These are phyloP conservation scores for Microcebus murinus DNA, from an alignment of 2,113 vertebrate species.

Conservation along the genomic window DNA sequence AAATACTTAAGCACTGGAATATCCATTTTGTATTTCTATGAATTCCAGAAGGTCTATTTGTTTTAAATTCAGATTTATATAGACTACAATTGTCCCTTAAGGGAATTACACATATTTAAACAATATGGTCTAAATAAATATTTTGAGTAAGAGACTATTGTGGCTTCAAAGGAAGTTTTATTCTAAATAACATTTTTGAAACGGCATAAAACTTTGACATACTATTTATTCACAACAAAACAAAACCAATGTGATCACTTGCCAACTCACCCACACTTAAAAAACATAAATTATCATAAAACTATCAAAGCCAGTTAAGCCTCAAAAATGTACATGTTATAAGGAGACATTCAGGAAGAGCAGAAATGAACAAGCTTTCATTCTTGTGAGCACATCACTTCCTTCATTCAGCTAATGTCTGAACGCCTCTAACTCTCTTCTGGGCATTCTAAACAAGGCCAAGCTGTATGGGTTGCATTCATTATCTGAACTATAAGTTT, in stretches of 20 bases:
- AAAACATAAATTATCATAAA: slow-evolving; percentile 69
- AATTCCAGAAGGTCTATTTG: slow-evolving; percentile 69
- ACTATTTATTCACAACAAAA: slow-evolving; percentile 74
- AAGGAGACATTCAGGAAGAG: slow-evolving; percentile 2
- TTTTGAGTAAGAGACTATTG: slow-evolving; percentile 64
- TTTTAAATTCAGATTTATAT: slow-evolving; percentile 68
- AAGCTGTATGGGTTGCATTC: no score
- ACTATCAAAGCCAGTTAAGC: slow-evolving; percentile 60
- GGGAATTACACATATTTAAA: slow-evolving; percentile 72
- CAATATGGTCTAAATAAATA: slow-evolving; percentile 77
- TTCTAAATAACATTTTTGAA: slow-evolving; percentile 74
- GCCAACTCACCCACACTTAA: slow-evolving; percentile 61
- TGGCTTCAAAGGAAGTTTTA: slow-evolving; percentile 77
- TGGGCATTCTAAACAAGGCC: background rate
- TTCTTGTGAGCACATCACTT: background rate
- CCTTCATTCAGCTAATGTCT: background rate
- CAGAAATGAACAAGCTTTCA: background rate
- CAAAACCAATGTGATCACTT: slow-evolving; percentile 56
- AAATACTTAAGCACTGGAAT: slow-evolving; percentile 59
- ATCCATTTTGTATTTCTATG: slow-evolving; percentile 65
- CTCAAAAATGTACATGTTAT: slow-evolving; percentile 42
- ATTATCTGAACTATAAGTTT: background rate
- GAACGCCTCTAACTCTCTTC: background rate
- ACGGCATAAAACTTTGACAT: slow-evolving; percentile 67
- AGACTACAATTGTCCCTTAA: slow-evolving; percentile 65